These are phyloP conservation scores for Astur gentilis DNA, from an alignment of 2,113 vertebrate species.

Conservation along the genomic window DNA sequence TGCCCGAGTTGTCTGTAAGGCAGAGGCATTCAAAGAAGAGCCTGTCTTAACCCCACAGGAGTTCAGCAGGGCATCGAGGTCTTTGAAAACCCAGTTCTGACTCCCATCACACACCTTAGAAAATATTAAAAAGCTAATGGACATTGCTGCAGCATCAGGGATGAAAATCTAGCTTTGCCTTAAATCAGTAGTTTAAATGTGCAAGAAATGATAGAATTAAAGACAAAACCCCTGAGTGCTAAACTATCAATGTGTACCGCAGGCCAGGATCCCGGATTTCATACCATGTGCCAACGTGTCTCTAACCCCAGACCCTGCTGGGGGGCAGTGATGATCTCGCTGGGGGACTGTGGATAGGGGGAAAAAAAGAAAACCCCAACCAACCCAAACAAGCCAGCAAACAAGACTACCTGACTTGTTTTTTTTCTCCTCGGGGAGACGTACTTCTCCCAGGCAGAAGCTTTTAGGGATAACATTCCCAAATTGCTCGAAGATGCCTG, in stretches of 20 bases:
- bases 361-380: not conserved
- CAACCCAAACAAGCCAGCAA: not conserved
- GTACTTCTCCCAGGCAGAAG: not conserved
- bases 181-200: not conserved
- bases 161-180: not conserved
- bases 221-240: not conserved
- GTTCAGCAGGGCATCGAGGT: not conserved
- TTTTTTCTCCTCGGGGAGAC: not conserved
- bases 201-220: not conserved
- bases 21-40: not conserved
- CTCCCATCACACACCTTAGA: not conserved
- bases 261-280: not conserved
- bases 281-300: accelerated
- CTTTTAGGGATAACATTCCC: conserved; percentile 12
- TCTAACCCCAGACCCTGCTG: not conserved
- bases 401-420: not conserved
- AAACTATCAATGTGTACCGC: not conserved
- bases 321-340: not conserved
- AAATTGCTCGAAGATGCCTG: not conserved
- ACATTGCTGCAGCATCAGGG: not conserved
- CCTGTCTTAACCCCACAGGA: not conserved
- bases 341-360: not conserved
- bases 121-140: not conserved
- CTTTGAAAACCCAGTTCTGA: not conserved
- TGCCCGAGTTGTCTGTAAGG: not conserved